These are phyloP conservation scores for Hydrolagus colliei DNA, from an alignment of 2,797 vertebrate species.

Conservation along the genomic window DNA sequence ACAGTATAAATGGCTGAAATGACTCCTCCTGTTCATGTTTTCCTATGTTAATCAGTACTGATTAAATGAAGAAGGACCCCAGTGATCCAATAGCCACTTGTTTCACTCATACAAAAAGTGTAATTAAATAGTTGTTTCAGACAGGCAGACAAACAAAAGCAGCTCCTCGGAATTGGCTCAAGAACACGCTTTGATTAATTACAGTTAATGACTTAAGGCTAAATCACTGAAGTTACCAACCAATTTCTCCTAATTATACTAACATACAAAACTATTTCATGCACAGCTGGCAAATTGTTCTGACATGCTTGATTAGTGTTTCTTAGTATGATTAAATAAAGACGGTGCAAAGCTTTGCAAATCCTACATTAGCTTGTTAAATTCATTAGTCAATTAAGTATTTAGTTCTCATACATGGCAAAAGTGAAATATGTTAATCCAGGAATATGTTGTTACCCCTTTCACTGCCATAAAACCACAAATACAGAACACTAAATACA, in stretches of 20 bases:
- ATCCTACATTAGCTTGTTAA: not conserved
- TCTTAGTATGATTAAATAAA: not conserved
- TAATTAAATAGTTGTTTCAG: not conserved
- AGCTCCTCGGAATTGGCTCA: not conserved
- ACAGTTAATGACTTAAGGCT: not conserved
- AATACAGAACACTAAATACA: not conserved
- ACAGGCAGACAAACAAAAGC: not conserved
- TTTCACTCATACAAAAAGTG: not conserved
- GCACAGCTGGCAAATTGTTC: not conserved
- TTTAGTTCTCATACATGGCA: not conserved
- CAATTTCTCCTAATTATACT: not conserved
- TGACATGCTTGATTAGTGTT: not conserved
- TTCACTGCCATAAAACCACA: not conserved
- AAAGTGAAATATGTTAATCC: not conserved
- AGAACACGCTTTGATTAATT: not conserved
- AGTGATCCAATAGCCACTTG: not conserved
- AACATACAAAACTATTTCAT: not conserved
- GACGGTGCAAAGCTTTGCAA: not conserved
- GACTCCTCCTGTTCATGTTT: too few relatives aligned
- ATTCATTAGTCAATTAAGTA: not conserved
- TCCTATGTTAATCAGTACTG: not conserved
- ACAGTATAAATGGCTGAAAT: too few relatives aligned
- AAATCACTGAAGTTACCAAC: not conserved
- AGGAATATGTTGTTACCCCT: not conserved
- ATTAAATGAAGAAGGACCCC: not conserved